These are phyloP conservation scores for Zosterops pallidus DNA, from an alignment of 2,113 vertebrate genomes.

Conservation along the genomic window DNA sequence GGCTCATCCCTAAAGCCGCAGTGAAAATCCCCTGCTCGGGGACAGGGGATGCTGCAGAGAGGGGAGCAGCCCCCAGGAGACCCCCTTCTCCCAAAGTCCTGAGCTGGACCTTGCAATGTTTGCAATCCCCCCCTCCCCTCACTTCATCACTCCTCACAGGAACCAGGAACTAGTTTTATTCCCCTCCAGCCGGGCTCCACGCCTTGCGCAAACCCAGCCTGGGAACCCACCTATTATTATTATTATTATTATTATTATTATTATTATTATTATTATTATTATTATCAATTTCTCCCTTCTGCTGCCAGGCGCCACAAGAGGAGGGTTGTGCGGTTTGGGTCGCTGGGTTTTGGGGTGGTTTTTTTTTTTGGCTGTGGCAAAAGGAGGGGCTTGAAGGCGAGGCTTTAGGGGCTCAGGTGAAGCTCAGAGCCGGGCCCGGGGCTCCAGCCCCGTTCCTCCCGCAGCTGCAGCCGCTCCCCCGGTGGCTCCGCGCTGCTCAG, in stretches of 20 bases:
- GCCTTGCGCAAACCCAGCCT: not conserved
- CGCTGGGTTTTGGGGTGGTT: not conserved
- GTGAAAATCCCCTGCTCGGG: not conserved
- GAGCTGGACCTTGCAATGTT: not conserved
- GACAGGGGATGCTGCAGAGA: not conserved
- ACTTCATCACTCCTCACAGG: not conserved
- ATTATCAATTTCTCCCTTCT: not conserved
- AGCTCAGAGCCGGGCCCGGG: not conserved
- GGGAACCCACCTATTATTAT: not conserved
- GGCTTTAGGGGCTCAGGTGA: not conserved
- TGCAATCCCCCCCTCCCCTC: not conserved
- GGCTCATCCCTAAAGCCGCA: not conserved
- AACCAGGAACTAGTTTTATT: not conserved
- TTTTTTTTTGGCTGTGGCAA: too few species aligned
- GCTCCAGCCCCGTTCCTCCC: not conserved
- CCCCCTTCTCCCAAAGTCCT: not conserved
- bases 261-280: not conserved
- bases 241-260: not conserved
- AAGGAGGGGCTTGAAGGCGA: not conserved
- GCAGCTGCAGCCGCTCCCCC: not conserved
- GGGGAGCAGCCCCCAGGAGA: not conserved
- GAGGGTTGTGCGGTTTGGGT: not conserved
- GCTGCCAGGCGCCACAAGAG: not conserved
- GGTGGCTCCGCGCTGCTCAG: not conserved
- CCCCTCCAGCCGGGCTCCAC: not conserved